phyloP scores from a whole-genome alignment of 2,113 vertebrate species.

The Hystrix brachyura region DNA sequence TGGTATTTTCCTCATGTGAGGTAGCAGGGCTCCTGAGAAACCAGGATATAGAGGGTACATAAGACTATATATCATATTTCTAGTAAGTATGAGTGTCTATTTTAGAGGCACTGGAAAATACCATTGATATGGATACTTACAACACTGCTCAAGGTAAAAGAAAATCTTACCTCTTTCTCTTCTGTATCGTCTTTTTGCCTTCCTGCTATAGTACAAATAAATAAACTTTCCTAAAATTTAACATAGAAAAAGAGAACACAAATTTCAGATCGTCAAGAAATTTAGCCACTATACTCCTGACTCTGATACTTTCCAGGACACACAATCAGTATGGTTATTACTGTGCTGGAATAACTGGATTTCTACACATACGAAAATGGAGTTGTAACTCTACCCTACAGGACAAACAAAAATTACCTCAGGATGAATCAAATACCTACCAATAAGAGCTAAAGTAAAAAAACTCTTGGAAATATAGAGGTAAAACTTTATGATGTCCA shows the following conservation, averaged over 20 bases:
- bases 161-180: not conserved
- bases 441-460: not conserved
- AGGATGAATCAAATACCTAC: not conserved
- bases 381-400: not conserved
- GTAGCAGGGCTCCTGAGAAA: not conserved
- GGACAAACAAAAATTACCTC: slow-evolving; percentile 1
- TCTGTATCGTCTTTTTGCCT: not conserved
- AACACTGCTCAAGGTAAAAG: not conserved
- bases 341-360: not conserved
- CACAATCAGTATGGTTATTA: not conserved
- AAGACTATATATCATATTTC: not conserved
- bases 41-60: not conserved
- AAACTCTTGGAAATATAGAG: not conserved
- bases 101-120: slow-evolving; percentile 2
- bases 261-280: not conserved
- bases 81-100: not conserved
- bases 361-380: not conserved
- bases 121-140: not conserved
- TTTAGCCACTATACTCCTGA: not conserved
- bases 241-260: not conserved
- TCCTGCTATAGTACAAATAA: not conserved
- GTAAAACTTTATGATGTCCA: not conserved
- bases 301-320: not conserved
- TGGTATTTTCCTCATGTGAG: not conserved
- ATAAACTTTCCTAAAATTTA: not conserved